Base-by-base conservation (phyloP, 2,888 invertebrate species). In the Suillia variegata region DNA sequence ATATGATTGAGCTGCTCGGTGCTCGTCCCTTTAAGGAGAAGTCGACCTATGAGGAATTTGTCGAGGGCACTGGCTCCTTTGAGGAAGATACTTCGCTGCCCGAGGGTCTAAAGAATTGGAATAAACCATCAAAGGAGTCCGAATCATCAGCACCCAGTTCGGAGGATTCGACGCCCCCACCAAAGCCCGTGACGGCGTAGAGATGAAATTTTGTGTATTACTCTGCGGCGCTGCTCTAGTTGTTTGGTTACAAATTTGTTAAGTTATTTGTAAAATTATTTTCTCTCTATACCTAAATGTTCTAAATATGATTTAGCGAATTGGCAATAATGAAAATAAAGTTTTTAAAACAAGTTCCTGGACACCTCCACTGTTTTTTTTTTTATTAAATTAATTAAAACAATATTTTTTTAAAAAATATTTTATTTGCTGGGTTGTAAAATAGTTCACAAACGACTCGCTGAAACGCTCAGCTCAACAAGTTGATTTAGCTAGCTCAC, bases 21-120 rank as follows among this genome's bases (percentile, higher is more conserved):
- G 86, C 88, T 22, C 85, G 99, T 68, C 99, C 99, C 0, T 99
- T 99, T 87, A 92, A 92, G 12, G 99, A 99, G 82, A 98, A 98
- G 84, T 96, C 98, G 13, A 98, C 98, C 10, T 99, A 99, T 76
- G 99, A 99, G 82, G 94, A 99, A 78, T 99, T 99, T 82, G 99
- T 99, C 0, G 98, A 96, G 83, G 97, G 96, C 1, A 97, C 96
- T 0, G 98, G 98, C 1, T 97, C 98, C 1, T 89, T 98, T 72
- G 99, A 99, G 66, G 99, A 99, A 82, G 94, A 99, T 74, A 97
- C 97, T 0, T 83, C 89, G 0, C 85, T 99, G 69, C 99, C 99
- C 0, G 94, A 96, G 83, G 98, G 98, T 56, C 85, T 99, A 22
- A 91, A 95, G 79, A 91, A 92, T 74, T 99, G 98, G 98, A 98